These are phyloP conservation scores for Columba janthina DNA, from an alignment of 2,113 vertebrate species.

Conservation along the genomic window DNA sequence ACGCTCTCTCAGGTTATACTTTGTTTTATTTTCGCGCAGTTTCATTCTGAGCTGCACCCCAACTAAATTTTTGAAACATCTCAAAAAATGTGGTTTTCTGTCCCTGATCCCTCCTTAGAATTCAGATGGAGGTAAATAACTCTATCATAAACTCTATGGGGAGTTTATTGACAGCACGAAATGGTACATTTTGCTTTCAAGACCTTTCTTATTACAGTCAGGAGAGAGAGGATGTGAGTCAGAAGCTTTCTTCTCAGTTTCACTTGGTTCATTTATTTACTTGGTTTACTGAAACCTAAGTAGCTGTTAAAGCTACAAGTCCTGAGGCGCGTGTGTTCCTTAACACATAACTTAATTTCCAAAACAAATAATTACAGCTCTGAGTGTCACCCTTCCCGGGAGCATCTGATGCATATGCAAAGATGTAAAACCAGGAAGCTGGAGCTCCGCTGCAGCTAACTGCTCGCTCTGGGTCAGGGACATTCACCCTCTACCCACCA, in stretches of 20 bases:
- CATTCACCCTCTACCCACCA: neutral
- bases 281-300: constrained; percentile 62
- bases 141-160: neutral
- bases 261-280: constrained; percentile 28
- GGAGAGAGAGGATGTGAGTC: constrained; percentile 38
- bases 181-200: constrained; percentile 27
- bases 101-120: neutral
- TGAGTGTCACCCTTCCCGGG: constrained; percentile 25
- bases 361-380: constrained; percentile 65
- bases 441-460: neutral
- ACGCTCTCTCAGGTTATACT: neutral
- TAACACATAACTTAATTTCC: constrained; percentile 52
- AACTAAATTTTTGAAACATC: neutral
- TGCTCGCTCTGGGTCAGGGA: neutral
- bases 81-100: neutral
- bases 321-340: neutral
- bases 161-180: constrained; percentile 24
- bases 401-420: constrained; percentile 33
- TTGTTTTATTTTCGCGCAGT: neutral
- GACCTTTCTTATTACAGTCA: constrained; percentile 9
- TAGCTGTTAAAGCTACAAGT: constrained; percentile 49
- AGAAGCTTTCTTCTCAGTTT: constrained; percentile 32
- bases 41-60: neutral
- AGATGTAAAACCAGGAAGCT: neutral
- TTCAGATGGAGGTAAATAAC: neutral